phyloP scores from a whole-genome alignment of 2,888 invertebrate genomes.

The Caenorhabditis sinica region DNA sequence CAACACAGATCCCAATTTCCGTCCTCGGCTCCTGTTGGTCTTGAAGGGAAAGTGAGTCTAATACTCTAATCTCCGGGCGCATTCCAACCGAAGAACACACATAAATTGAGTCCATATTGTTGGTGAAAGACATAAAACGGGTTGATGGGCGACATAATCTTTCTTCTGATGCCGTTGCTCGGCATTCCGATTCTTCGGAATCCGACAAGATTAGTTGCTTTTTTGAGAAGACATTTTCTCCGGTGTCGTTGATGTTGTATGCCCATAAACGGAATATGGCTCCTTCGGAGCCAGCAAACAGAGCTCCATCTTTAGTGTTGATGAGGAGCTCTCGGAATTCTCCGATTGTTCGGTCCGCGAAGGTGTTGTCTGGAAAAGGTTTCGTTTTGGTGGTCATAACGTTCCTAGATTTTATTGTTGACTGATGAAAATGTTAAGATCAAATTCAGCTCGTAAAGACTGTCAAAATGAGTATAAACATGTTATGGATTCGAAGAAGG shows the following conservation, averaged over 20 bases:
- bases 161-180: slow-evolving; percentile 74
- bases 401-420: not conserved
- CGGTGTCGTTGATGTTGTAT: slow-evolving; percentile 83
- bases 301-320: slow-evolving; percentile 79
- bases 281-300: slow-evolving; percentile 83
- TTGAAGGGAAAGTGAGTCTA: slow-evolving; percentile 70
- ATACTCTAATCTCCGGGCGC: slow-evolving; percentile 79
- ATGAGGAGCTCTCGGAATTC: slow-evolving; percentile 80
- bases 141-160: slow-evolving; percentile 75
- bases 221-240: slow-evolving; percentile 80
- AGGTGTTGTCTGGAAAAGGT: slow-evolving; percentile 79
- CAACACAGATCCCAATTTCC: slow-evolving; percentile 92
- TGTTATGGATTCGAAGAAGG: not conserved
- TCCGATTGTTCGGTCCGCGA: slow-evolving; percentile 74
- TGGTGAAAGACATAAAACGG: slow-evolving; percentile 68
- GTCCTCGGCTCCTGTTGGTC: slow-evolving; percentile 73
- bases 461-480: slow-evolving; percentile 1
- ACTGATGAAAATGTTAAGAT: too few species aligned
- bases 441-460: not conserved
- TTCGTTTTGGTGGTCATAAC: not conserved
- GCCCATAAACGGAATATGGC: slow-evolving; percentile 82
- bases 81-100: slow-evolving; percentile 78
- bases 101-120: slow-evolving; percentile 70
- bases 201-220: slow-evolving; percentile 71
- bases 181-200: slow-evolving; percentile 79